Evolutionary conservation across 2,113 vertebrate genomes (phyloP).

Genomic region (Prochilodus magdalenae): DNA sequence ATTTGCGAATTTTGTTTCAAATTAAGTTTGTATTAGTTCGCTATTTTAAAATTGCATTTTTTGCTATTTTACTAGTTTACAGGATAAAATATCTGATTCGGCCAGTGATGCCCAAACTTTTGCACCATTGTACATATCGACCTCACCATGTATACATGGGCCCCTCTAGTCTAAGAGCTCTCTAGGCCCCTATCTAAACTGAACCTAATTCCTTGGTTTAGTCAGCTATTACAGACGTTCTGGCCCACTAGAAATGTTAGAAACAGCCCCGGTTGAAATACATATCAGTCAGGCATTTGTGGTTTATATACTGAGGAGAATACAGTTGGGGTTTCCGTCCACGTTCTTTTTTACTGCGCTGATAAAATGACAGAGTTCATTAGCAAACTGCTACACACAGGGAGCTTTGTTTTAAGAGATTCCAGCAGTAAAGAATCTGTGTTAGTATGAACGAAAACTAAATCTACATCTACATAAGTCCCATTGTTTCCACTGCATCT

Average conservation of each 20-base stretch:
- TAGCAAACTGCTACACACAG: slow-evolving; percentile 27
- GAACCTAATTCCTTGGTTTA: not conserved
- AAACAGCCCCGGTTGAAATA: slow-evolving; percentile 7
- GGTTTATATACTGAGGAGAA: not conserved
- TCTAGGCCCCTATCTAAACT: not conserved
- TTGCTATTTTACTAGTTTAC: too few species aligned
- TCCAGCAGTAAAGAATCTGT: not conserved
- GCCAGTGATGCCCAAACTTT: too few species aligned
- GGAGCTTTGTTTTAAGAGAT: not conserved
- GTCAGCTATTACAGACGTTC: not conserved
- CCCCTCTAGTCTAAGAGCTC: not conserved
- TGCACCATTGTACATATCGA: too few species aligned
- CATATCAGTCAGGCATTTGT: slow-evolving; percentile 15
- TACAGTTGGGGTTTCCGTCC: not conserved
- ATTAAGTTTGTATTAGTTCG: too few species aligned
- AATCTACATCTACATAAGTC: slow-evolving; percentile 26
- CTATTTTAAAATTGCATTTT: too few species aligned
- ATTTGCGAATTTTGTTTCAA: too few species aligned
- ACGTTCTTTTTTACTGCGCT: slow-evolving; percentile 3
- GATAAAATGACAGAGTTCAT: slow-evolving; percentile 1
- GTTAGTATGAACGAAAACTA: slow-evolving; percentile 3
- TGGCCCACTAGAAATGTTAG: not conserved
- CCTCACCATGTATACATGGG: slow-evolving; percentile 5
- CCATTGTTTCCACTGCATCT: slow-evolving; percentile 8
- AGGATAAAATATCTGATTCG: too few species aligned